A percentile compares a stretch with the other conserved stretches of the same genome.
Conservation (phyloP, 2,113 vertebrate species). For the Larimichthys polyactis region DNA sequence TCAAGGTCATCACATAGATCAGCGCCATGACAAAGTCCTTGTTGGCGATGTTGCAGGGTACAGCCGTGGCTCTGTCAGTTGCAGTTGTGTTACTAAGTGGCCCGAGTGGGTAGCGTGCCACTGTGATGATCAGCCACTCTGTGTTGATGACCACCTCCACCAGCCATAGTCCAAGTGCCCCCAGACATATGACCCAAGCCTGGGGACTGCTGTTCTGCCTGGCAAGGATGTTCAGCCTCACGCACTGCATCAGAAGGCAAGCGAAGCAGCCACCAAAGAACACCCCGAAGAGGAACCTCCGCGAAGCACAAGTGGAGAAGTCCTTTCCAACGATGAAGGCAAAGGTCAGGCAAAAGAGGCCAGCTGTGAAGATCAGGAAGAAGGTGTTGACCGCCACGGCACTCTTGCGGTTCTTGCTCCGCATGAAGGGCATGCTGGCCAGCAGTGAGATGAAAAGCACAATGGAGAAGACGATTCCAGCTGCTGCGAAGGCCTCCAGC, state of each 20-base stretch:
- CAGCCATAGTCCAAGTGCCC: slow-evolving; percentile 85
- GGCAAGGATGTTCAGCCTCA: slow-evolving; percentile 88
- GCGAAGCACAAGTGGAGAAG: slow-evolving; percentile 91
- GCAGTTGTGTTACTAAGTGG: slow-evolving; percentile 16
- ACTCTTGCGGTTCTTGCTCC: slow-evolving; percentile 83
- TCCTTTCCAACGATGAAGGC: slow-evolving; percentile 90
- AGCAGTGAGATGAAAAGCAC: slow-evolving; percentile 90
- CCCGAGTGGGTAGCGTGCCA: slow-evolving; percentile 73
- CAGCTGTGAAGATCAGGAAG: slow-evolving; percentile 88
- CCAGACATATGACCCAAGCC: slow-evolving; percentile 84
- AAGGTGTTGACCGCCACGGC: slow-evolving; percentile 85
- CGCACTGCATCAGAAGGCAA: slow-evolving; percentile 88
- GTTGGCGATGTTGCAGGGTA: slow-evolving; percentile 87
- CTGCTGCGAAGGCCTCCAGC: slow-evolving; percentile 89
- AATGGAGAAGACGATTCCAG: slow-evolving; percentile 85
- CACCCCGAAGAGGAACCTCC: slow-evolving; percentile 94
- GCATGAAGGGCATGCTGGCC: slow-evolving; percentile 91
- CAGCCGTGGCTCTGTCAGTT: fast-evolving
- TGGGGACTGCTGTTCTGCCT: slow-evolving; percentile 80
- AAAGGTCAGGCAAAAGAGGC: slow-evolving; percentile 93
- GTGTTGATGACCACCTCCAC: slow-evolving; percentile 95
- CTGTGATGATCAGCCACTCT: slow-evolving; percentile 95
- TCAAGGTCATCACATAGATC: slow-evolving; percentile 93
- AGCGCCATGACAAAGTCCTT: slow-evolving; percentile 94
- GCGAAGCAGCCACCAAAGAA: slow-evolving; percentile 93